Conservation (phyloP, 2,797 vertebrate species). For the Pogonophryne albipinna region DNA sequence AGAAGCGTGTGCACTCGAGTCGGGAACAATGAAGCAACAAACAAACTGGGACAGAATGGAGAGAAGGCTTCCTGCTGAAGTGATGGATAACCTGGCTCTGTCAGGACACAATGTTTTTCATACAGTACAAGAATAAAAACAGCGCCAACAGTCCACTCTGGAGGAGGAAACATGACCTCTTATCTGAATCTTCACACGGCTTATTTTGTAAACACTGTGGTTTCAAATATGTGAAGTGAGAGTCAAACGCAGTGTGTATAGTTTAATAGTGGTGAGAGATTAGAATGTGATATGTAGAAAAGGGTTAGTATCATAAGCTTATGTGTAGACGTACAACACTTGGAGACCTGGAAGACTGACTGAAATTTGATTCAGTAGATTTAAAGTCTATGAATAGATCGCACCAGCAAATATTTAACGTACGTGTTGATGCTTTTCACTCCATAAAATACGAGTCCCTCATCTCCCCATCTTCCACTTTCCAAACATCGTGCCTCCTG, state of each 20-base stretch:
- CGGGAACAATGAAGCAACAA: slow-evolving; percentile 67
- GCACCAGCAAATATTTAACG: neutral
- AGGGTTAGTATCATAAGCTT: no score
- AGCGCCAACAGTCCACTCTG: neutral
- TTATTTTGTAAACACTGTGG: neutral
- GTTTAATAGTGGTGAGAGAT: no score
- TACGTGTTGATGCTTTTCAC: neutral
- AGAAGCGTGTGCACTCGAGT: slow-evolving; percentile 41
- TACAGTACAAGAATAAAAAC: neutral
- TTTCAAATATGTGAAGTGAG: no score
- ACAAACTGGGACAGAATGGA: slow-evolving; percentile 43
- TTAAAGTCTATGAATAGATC: no score
- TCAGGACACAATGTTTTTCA: slow-evolving; percentile 27
- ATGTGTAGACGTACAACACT: no score
- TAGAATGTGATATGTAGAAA: no score
- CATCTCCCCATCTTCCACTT: neutral
- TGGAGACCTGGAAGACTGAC: no score
- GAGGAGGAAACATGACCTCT: neutral
- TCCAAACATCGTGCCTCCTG: slow-evolving; percentile 14
- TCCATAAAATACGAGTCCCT: slow-evolving; percentile 1
- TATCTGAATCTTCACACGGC: neutral
- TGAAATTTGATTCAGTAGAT: no score
- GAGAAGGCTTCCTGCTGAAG: slow-evolving; percentile 59
- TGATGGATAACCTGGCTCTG: slow-evolving; percentile 22
- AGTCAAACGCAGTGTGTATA: no score